Percentiles rank a stretch among this genome's conserved stretches.
phyloP scores from a whole-genome alignment of 2,888 invertebrate species.

The Pseudoips prasinana region DNA sequence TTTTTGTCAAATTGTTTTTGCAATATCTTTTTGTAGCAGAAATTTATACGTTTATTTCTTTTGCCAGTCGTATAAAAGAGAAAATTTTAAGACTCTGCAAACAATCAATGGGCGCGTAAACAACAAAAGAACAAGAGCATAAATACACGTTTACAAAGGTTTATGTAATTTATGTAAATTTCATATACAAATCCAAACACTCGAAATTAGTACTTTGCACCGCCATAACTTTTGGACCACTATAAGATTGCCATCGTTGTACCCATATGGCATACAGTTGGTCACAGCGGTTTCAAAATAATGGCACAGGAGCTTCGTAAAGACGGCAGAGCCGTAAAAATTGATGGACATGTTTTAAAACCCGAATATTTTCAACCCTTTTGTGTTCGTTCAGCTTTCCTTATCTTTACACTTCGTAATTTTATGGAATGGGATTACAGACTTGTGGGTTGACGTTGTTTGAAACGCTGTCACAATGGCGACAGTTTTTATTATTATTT shows the following conservation, averaged over 20 bases:
- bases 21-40: too few relatives aligned
- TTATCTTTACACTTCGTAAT: constrained; percentile 22
- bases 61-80: too few relatives aligned
- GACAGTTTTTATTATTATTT: too few relatives aligned
- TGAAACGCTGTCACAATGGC: not conserved
- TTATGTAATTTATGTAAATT: too few relatives aligned
- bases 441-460: constrained; percentile 1
- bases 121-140: too few relatives aligned
- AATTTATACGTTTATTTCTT: not conserved
- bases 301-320: constrained; percentile 25
- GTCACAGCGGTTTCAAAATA: constrained; percentile 49
- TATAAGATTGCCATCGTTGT: constrained; percentile 60
- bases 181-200: too few relatives aligned
- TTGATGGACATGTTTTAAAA: constrained; percentile 31
- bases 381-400: constrained; percentile 19
- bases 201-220: constrained; percentile 23
- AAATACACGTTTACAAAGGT: too few relatives aligned
- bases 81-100: too few relatives aligned
- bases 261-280: constrained; percentile 63
- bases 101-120: too few relatives aligned
- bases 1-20: too few relatives aligned
- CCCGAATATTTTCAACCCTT: constrained; percentile 28
- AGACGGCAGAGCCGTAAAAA: constrained; percentile 29
- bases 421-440: constrained; percentile 15
- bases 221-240: constrained; percentile 51